Evolutionary conservation across 2,797 vertebrate species (phyloP).

Genomic region (Lepilemur ruficaudatus): DNA sequence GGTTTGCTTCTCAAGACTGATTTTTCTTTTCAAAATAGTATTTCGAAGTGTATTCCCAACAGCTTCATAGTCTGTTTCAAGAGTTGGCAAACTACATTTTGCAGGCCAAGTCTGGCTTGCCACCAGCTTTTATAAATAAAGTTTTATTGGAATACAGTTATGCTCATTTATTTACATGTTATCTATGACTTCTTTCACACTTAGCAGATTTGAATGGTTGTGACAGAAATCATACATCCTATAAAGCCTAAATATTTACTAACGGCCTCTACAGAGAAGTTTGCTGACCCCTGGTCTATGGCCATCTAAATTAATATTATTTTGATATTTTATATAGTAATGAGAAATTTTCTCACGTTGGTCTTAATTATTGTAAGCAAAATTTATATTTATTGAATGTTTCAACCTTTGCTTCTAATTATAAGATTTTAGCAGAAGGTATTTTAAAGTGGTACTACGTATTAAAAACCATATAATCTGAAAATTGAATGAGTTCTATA

Average conservation of each 20-base stretch:
- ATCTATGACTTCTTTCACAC: neutral
- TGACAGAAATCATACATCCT: neutral
- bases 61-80: neutral
- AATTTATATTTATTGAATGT: constrained; percentile 25
- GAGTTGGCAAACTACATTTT: neutral
- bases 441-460: neutral
- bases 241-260: neutral
- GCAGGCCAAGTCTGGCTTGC: neutral
- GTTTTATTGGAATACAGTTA: neutral
- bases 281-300: neutral
- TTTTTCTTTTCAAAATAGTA: neutral
- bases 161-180: neutral
- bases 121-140: constrained; percentile 2
- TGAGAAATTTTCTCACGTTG: neutral
- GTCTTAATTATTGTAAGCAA: constrained; percentile 22
- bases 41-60: neutral
- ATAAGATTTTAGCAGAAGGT: neutral
- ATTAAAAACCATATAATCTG: neutral
- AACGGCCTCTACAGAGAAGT: neutral
- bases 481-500: neutral
- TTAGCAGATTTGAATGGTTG: neutral
- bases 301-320: neutral
- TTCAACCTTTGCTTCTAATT: neutral
- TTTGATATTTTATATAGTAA: constrained; percentile 13
- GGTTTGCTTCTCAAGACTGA: neutral